phyloP scores from a whole-genome alignment of 2,797 vertebrate genomes.

The Harpagifer antarcticus region DNA sequence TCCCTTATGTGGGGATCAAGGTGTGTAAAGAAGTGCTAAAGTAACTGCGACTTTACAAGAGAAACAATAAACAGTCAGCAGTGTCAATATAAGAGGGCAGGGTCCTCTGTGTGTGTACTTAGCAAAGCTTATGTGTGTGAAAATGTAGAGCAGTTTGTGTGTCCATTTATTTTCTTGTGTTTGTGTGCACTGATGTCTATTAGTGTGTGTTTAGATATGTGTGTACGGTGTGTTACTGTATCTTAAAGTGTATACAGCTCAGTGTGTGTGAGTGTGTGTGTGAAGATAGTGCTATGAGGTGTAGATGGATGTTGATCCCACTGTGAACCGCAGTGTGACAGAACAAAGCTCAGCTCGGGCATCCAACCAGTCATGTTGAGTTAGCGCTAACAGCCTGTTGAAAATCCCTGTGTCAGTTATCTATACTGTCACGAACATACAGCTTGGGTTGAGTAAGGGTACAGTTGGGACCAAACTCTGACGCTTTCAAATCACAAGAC shows the following conservation, averaged over 20 bases:
- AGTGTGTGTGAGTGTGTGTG: no score
- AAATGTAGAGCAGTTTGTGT: conserved; percentile 7
- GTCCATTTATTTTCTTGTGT: background rate
- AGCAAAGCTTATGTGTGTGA: conserved; percentile 26
- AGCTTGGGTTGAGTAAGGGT: conserved; percentile 26
- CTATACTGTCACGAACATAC: conserved; percentile 50
- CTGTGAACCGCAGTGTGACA: conserved; percentile 42
- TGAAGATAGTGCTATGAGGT: background rate
- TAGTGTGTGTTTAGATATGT: background rate
- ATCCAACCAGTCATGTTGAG: conserved; percentile 64
- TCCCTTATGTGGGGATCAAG: conserved; percentile 63
- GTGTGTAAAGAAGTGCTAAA: conserved; percentile 62
- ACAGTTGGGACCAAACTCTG: background rate
- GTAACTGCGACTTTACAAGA: conserved; percentile 44
- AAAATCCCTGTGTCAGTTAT: conserved; percentile 37
- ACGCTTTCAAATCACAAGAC: conserved; percentile 5
- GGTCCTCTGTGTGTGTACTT: conserved; percentile 50
- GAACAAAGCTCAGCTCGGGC: conserved; percentile 62
- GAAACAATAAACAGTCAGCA: conserved; percentile 49
- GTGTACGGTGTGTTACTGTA: background rate
- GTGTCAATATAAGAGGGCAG: conserved; percentile 68
- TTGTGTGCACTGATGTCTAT: no score
- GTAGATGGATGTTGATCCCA: conserved; percentile 64
- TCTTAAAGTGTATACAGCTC: no score
- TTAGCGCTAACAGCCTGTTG: conserved; percentile 49